Evolutionary conservation across 2,888 invertebrate species (phyloP).

Genomic region (Drosophila recens): DNA sequence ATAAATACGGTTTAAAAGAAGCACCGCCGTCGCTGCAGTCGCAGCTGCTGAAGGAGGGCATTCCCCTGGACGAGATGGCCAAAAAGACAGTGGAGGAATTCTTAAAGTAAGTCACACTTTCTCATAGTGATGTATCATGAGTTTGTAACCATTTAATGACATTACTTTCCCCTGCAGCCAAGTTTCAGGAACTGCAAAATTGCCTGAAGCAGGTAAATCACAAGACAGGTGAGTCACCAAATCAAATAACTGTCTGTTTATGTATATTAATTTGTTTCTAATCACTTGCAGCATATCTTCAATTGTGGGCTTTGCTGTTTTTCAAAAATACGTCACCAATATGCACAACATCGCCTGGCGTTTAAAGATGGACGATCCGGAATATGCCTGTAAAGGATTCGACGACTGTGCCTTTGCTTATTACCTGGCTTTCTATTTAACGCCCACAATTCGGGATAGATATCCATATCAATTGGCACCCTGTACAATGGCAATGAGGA

Average conservation of each 20-base stretch:
- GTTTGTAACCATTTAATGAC: neutral
- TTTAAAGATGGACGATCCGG: constrained; percentile 33
- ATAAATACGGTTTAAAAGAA: constrained; percentile 3
- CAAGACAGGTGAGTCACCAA: neutral
- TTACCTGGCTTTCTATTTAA: constrained; percentile 51
- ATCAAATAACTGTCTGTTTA: neutral
- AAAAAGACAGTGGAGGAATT: neutral
- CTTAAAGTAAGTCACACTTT: too few relatives aligned
- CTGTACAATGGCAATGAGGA: constrained; percentile 17
- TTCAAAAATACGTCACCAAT: constrained; percentile 44
- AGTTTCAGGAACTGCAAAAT: neutral
- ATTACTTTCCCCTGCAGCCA: neutral
- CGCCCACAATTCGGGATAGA: constrained; percentile 48
- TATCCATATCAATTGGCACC: constrained; percentile 14
- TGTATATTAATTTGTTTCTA: neutral
- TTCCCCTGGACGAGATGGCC: constrained; percentile 30
- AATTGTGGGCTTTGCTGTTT: constrained; percentile 42
- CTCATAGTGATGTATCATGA: too few relatives aligned
- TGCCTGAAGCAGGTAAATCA: too few relatives aligned
- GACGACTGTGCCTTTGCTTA: constrained; percentile 47
- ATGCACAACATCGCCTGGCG: constrained; percentile 43
- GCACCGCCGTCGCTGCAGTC: neutral
- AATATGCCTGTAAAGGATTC: constrained; percentile 33
- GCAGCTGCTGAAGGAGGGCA: constrained; percentile 15
- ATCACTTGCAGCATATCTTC: constrained; percentile 17